A percentile compares a stretch with the other conserved stretches of the same genome.
Evolutionary conservation across 1,140 invertebrate species (phyloP).

Genomic region (Luehdorfia chinensis): DNA sequence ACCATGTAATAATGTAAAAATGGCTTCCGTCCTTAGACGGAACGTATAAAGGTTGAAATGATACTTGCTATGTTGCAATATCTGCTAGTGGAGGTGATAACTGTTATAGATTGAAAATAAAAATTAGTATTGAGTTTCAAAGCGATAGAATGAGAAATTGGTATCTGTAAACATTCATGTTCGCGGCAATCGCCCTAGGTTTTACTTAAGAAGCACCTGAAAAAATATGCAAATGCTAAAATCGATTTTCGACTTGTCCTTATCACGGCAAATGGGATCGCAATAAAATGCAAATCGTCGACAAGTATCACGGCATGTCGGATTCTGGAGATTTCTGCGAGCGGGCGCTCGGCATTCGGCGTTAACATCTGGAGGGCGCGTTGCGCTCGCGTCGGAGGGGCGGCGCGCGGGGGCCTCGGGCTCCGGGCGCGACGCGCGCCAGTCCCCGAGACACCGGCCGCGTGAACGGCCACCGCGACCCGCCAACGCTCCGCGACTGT

Average conservation of each 20-base stretch:
- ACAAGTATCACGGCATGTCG: constrained; percentile 18
- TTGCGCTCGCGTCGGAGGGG: constrained; percentile 56
- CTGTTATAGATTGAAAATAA: too few relatives aligned
- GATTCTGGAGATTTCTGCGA: constrained; percentile 59
- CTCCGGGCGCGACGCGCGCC: constrained; percentile 56
- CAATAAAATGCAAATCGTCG: constrained; percentile 12
- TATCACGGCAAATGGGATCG: not conserved
- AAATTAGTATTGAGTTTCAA: too few relatives aligned
- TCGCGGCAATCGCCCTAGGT: too few relatives aligned
- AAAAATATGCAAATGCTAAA: constrained; percentile 6
- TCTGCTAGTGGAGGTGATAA: too few relatives aligned
- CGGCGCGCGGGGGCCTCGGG: constrained; percentile 54
- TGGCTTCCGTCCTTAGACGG: too few relatives aligned
- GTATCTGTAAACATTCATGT: too few relatives aligned
- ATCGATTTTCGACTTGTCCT: not conserved
- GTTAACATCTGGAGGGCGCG: constrained; percentile 62
- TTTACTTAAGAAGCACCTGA: too few relatives aligned
- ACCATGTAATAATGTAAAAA: too few relatives aligned
- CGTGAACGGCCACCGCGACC: constrained; percentile 65
- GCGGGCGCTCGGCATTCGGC: constrained; percentile 35
- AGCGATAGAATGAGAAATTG: too few relatives aligned
- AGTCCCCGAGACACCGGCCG: constrained; percentile 72
- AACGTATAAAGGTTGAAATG: too few relatives aligned
- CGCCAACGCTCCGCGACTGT: constrained; percentile 27
- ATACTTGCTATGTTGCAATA: too few relatives aligned